phyloP scores from a whole-genome alignment of 37 sponge, comb jelly and placozoan genomes.

The Haliclona indistincta region DNA sequence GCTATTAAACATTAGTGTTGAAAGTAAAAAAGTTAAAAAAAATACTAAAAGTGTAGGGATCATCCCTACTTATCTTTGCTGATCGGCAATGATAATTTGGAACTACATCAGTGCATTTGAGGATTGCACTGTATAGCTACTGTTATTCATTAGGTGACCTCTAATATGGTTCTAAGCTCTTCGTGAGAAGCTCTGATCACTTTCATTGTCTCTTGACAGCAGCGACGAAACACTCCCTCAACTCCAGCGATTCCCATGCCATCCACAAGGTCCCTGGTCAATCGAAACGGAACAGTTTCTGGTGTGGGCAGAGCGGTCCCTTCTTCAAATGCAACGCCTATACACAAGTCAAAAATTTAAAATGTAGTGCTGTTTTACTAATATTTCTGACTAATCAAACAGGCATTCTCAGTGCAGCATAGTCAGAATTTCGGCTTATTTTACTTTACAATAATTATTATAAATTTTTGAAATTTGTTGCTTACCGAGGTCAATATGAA shows the following conservation, averaged over 20 bases:
- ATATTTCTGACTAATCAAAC: too few relatives aligned
- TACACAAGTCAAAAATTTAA: not conserved
- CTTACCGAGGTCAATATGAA: constrained; percentile 98
- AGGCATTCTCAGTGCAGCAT: not conserved
- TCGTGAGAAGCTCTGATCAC: constrained; percentile 85
- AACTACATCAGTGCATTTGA: too few relatives aligned
- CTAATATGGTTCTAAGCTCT: constrained; percentile 84
- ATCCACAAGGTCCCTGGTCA: constrained; percentile 95
- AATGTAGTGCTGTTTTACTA: too few relatives aligned
- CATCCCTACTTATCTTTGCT: too few relatives aligned
- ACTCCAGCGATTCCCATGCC: constrained; percentile 95
- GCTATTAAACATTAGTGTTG: too few relatives aligned
- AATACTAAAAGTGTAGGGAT: too few relatives aligned
- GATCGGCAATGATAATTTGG: too few relatives aligned
- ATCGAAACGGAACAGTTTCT: constrained; percentile 94
- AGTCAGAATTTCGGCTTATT: too few relatives aligned
- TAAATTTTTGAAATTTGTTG: too few relatives aligned
- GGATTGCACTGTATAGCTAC: too few relatives aligned
- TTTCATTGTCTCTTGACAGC: constrained; percentile 91
- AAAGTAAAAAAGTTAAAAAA: too few relatives aligned
- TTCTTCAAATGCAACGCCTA: constrained; percentile 96
- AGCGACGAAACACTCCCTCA: constrained; percentile 93
- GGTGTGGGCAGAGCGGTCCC: constrained; percentile 92
- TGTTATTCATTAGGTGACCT: constrained; percentile 73
- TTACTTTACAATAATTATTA: too few relatives aligned